These are phyloP conservation scores for Molorchus minor DNA, from an alignment of 2,888 invertebrate species.

Conservation along the genomic window DNA sequence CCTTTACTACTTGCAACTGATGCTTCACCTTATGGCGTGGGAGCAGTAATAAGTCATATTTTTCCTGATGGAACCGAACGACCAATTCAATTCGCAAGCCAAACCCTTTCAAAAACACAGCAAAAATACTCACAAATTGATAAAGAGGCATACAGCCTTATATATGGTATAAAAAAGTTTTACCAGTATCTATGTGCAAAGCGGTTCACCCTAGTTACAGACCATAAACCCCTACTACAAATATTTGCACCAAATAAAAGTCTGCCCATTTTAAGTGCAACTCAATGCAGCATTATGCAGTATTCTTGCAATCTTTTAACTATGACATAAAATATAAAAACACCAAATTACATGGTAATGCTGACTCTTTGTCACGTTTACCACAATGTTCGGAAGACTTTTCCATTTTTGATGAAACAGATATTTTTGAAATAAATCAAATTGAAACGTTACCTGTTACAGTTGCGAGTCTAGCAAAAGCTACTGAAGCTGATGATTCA, in stretches of 20 bases:
- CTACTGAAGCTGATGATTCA: constrained; percentile 4
- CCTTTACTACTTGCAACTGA: no score
- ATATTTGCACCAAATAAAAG: constrained; percentile 21
- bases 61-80: no score
- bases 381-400: neutral
- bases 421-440: constrained; percentile 20
- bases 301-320: constrained; percentile 18
- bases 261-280: constrained; percentile 12
- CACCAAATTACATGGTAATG: constrained; percentile 23
- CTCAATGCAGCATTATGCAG: constrained; percentile 28
- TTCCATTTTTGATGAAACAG: neutral
- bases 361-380: constrained; percentile 24
- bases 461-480: neutral
- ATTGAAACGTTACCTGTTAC: constrained; percentile 25
- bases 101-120: no score
- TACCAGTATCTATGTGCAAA: no score
- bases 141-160: no score
- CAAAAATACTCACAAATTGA: no score
- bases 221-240: no score
- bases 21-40: no score
- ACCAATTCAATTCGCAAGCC: no score
- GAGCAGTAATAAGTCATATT: no score
- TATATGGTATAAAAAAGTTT: no score
- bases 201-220: no score
- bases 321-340: constrained; percentile 22